Base-by-base conservation (phyloP, 1,140 invertebrate species). In the Lepidurus packardi region DNA sequence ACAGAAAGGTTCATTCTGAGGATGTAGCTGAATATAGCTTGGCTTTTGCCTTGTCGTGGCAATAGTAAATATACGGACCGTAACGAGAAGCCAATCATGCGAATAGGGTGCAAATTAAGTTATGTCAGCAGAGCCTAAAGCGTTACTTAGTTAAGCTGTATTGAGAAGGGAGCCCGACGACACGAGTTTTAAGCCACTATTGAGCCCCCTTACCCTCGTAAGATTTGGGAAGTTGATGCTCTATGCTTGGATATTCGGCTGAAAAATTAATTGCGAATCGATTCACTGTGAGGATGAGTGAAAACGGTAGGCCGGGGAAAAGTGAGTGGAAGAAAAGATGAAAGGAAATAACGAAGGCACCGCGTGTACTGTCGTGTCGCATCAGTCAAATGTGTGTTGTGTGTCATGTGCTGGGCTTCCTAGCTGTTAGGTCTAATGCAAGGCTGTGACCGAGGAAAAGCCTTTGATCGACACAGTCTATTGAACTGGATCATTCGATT, bases 401-500 rank as follows among this genome's bases (percentile, higher is more conserved):
- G 53, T 65, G 53, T 65, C 53, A 21, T 65, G 53, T 65, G 53
- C 53, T 65, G 53, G 13, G 53, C 53, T 65, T 65, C 21, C 13
- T 65, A 65, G 53, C 53, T 65, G 53, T 65, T 65, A 21, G 53
- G 53, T 65, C 53, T 65, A 65, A 65, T 65, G 53, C 21, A n/a
- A 16, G 53, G 53, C 13, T 65, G 53, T 16, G 53, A 65, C 53
- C 53, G 53, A 65, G 21, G 53, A 16, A 34, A 65, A 65, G 53
- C 53, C 53, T 65, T 65, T 65, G 53, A 65, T 65, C 53, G 53
- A 65, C 53, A 65, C 53, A 65, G n/a, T 65, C 53, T 65, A n/a
- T 65, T 65, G 53, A 65, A 65, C 53, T 65, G 53, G 53, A 65
- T 65, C 53, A 65, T 65, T 65, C 53, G 53, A 65, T 65, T 65